Evolutionary conservation across 2,888 invertebrate species (phyloP), one percentile per base, ranked within the genome.

Genomic region (Trachelus stipa): DNA sequence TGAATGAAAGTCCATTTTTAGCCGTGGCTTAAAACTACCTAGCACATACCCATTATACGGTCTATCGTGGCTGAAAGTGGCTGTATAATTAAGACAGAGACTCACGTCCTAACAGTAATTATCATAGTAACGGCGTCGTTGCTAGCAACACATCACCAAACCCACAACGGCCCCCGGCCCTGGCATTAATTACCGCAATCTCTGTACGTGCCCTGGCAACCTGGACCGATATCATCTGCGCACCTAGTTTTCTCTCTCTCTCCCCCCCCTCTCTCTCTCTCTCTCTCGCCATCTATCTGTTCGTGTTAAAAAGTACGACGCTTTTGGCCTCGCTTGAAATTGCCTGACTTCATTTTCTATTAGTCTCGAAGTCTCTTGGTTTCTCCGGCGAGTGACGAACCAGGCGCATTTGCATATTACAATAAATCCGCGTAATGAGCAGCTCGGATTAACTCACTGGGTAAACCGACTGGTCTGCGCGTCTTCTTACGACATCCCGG

Each of bases 111-210:
- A 79, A 81, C 84, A 80, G 83, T 85, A 87, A 89, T 89, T 88
- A 88, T 89, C 87, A 85, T 87, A 84, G 87, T 86, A 88, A 87
- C 86, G 84, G 85, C 85, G 81, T 85, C 83, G 85, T 87, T 86
- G 81, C 84, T 82, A 83, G 85, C 85, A 80, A 85, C 85, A 81
- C 87, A 86, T 87, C 88, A 86, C 83, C 83, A 81, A 85, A 83
- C 82, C 79, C 83, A 78, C 84, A 80, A 82, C 83, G 82, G 84
- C 82, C 84, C 82, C 84, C 80, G 76, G 80, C 79, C 75, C 79
- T 81, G 82, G 87, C 89, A 90, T 90, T 89, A 89, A 90, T 90
- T 90, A 89, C 85, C 81, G 82, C 88, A 89, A 90, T 90, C 89
- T 89, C 84, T 79, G 86, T 87, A 87, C 87, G 88, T 88, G 89